phyloP scores from a whole-genome alignment of 1,140 invertebrate species.

The Teleogryllus occipitalis region DNA sequence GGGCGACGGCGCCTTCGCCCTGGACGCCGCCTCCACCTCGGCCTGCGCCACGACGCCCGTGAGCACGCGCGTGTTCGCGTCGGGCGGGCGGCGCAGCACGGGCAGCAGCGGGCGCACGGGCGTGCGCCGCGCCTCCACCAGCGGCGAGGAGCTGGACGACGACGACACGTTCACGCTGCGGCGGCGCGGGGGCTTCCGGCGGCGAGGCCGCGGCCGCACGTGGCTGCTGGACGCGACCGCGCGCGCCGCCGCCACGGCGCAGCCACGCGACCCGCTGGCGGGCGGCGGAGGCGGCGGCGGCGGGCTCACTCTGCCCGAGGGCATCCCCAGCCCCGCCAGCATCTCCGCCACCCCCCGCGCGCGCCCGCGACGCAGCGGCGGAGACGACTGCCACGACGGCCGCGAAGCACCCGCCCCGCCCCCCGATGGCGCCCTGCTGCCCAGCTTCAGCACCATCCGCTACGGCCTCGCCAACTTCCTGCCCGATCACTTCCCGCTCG shows the following conservation, averaged over 20 bases:
- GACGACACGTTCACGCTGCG: not conserved
- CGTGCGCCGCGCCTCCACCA: not conserved
- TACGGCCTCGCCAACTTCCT: not conserved
- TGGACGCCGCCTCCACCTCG: not conserved
- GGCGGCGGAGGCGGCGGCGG: no score
- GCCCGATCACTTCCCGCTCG: not conserved
- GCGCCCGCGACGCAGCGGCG: no score
- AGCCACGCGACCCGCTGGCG: no score
- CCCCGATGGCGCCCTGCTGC: not conserved
- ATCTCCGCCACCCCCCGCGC: no score
- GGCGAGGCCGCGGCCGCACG: not conserved
- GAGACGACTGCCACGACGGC: not conserved
- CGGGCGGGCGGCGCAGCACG: not conserved
- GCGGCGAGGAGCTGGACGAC: not conserved
- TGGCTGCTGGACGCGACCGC: not conserved
- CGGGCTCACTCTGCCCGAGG: no score
- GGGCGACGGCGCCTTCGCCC: slow-evolving; percentile 3
- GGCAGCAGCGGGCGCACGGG: not conserved
- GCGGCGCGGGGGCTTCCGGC: slow-evolving; percentile 9
- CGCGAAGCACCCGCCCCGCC: not conserved
- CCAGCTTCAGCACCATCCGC: not conserved
- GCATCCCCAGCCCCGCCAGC: no score
- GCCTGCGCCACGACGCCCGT: no score
- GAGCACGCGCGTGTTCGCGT: not conserved
- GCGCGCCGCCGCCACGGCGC: no score